Evolutionary conservation across 2,888 invertebrate genomes (phyloP).

Genomic region (Drosophila nigricruria): DNA sequence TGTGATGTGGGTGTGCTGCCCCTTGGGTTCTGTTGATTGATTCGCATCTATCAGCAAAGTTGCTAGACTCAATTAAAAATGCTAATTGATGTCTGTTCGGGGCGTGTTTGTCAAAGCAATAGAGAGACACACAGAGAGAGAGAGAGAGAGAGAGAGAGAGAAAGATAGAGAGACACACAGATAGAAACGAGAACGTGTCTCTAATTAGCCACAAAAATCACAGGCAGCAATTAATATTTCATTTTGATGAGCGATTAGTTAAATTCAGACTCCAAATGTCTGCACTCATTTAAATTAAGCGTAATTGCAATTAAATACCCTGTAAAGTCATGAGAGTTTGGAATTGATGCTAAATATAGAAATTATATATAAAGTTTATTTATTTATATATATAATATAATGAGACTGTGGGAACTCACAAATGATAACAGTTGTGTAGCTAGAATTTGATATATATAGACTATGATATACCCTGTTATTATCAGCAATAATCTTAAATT

Average conservation of each 20-base stretch:
- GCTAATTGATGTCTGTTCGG: conserved; percentile 52
- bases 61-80: conserved; percentile 62
- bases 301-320: conserved; percentile 12
- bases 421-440: background rate
- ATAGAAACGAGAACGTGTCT: conserved; percentile 11
- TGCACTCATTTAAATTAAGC: conserved; percentile 19
- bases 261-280: conserved; percentile 2
- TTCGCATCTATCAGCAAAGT: conserved; percentile 52
- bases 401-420: background rate
- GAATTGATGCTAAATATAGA: background rate
- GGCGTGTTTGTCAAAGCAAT: conserved; percentile 23
- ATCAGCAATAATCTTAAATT: no score
- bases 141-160: background rate
- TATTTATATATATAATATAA: background rate
- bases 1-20: conserved; percentile 11
- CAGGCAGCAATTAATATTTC: conserved; percentile 41
- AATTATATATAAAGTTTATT: background rate
- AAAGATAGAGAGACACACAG: background rate
- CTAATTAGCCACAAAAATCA: conserved; percentile 44
- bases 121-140: background rate
- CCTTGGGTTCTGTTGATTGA: conserved; percentile 54
- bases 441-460: no score
- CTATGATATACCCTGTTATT: background rate
- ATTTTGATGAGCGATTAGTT: conserved; percentile 27
- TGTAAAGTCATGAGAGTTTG: background rate